These are phyloP conservation scores for Sminthurides aquaticus DNA, from an alignment of 2,888 invertebrate genomes.

Conservation along the genomic window DNA sequence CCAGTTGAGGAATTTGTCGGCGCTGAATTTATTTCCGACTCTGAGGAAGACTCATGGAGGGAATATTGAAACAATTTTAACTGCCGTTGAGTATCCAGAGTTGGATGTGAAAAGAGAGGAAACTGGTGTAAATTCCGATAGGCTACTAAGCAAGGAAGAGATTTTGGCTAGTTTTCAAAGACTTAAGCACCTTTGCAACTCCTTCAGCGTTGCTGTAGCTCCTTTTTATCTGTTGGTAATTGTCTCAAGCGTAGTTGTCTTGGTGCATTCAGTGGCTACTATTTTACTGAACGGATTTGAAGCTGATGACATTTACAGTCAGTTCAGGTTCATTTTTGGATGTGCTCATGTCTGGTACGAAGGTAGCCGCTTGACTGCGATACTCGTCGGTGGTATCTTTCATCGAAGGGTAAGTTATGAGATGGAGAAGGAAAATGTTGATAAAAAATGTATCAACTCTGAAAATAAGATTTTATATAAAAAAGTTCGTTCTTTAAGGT, in stretches of 20 bases:
- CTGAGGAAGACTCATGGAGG: background rate
- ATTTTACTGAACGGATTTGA: background rate
- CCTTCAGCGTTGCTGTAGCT: background rate
- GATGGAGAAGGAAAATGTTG: background rate
- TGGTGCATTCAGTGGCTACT: constrained; percentile 16
- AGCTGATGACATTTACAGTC: background rate
- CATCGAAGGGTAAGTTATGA: constrained; percentile 5
- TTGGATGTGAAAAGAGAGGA: background rate
- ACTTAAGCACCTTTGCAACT: background rate
- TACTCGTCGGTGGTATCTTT: constrained; percentile 8
- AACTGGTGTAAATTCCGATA: too few relatives aligned
- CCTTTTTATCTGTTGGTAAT: constrained; percentile 1
- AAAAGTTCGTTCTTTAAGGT: constrained; percentile 1
- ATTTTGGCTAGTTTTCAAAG: background rate
- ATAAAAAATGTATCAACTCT: too few relatives aligned
- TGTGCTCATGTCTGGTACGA: constrained; percentile 10
- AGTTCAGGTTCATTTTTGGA: background rate
- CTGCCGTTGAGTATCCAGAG: background rate
- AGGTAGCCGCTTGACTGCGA: constrained; percentile 4
- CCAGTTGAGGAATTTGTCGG: background rate
- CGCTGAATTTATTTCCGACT: background rate
- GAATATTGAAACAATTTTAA: background rate
- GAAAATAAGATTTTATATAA: too few relatives aligned
- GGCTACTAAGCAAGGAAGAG: background rate
- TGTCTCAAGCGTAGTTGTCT: constrained; percentile 6